phyloP scores from a whole-genome alignment of 2,888 invertebrate species.

The Eucera pruinosa region DNA sequence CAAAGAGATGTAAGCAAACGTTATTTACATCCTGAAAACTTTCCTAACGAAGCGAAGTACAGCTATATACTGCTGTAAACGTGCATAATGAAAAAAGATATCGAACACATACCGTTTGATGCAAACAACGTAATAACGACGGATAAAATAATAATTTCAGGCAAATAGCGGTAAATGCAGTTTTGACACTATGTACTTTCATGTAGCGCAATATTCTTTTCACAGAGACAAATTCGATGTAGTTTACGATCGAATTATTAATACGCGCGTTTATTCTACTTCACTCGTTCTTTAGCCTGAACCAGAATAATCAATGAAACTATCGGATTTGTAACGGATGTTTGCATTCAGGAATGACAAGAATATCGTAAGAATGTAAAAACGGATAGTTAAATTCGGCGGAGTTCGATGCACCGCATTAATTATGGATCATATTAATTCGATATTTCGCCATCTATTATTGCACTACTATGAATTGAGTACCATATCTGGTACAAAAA shows the following conservation, averaged over 20 bases:
- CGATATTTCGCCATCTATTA: neutral
- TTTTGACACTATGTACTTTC: no score
- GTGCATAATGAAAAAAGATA: conserved; percentile 4
- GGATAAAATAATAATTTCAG: neutral
- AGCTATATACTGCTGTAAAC: neutral
- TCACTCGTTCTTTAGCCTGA: neutral
- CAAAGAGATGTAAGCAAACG: neutral
- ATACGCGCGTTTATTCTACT: conserved; percentile 8
- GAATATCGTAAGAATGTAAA: conserved; percentile 11
- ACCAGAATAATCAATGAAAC: conserved; percentile 28
- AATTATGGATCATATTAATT: neutral
- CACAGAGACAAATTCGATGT: neutral
- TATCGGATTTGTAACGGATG: conserved; percentile 3
- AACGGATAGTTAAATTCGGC: neutral
- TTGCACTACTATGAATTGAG: neutral
- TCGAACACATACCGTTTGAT: neutral
- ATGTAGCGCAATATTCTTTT: conserved; percentile 5
- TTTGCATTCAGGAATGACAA: neutral
- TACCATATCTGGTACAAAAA: neutral
- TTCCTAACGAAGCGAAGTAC: conserved; percentile 4
- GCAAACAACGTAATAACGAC: neutral
- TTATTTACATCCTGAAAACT: conserved; percentile 28
- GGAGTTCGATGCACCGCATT: neutral
- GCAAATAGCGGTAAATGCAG: conserved; percentile 6
- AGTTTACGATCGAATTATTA: conserved; percentile 23